These are phyloP conservation scores for Falco novaeseelandiae DNA, from an alignment of 2,797 vertebrate genomes.

Conservation along the genomic window DNA sequence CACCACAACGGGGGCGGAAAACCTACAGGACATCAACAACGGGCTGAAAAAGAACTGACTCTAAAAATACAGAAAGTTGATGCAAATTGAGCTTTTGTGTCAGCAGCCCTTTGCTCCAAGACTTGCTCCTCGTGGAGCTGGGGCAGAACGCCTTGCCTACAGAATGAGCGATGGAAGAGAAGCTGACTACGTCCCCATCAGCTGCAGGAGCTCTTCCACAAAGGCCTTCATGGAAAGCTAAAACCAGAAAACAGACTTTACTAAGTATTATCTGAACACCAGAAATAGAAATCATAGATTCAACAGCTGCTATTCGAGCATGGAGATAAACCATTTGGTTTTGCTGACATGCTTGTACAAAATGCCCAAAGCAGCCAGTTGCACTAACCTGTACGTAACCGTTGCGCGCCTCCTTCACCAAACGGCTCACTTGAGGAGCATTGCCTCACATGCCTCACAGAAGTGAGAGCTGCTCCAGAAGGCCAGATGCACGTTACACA, in stretches of 20 bases:
- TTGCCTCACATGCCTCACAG: neutral
- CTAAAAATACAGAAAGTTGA: neutral
- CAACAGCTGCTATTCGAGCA: neutral
- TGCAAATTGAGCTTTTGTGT: neutral
- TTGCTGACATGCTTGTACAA: neutral
- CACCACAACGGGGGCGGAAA: neutral
- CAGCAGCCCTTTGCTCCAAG: neutral
- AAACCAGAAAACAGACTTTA: neutral
- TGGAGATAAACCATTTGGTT: neutral
- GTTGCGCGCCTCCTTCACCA: neutral
- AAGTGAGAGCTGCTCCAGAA: neutral
- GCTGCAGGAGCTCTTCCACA: neutral
- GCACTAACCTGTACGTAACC: neutral
- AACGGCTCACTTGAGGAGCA: neutral
- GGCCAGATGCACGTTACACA: neutral
- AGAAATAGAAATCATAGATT: neutral
- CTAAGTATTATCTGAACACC: neutral
- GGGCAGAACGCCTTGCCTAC: neutral
- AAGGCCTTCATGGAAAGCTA: neutral
- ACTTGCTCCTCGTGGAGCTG: accelerated
- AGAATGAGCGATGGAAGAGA: accelerated
- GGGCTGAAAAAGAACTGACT: neutral
- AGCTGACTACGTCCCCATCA: neutral
- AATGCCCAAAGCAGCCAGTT: neutral
- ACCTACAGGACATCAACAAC: accelerated